Evolutionary conservation across 64 coral and sea anemone genomes (phyloP), one percentile per base, ranked within the genome.

Genomic region (Porites australiensis): DNA sequence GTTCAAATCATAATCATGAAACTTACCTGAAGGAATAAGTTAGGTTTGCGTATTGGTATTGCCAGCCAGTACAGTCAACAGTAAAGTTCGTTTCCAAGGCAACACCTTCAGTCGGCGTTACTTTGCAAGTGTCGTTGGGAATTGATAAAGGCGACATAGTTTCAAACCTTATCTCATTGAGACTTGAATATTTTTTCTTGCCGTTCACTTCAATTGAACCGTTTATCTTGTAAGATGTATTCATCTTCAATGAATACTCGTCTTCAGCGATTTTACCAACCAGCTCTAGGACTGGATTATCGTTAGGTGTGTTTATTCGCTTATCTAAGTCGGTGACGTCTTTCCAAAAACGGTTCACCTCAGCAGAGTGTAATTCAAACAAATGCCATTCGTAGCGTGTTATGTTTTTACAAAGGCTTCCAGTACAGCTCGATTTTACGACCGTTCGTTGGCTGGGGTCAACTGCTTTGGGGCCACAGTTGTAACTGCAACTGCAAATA

Each of bases 401-500:
- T 18, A 77, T 54, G 18, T 52, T 77, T 77, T 19, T 49, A 18
- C 75, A 77, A 18, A 53, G 15, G 15, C 20, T 2, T 11, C 75
- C 75, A 3, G 48, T 77, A 22, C 75, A 77, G 16, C 14, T 51
- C 48, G 75, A 77, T 54, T 77, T 50, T 8, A 77, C 20, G 47
- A 77, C 54, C 75, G 54, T 77, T 77, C 15, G 47, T 50, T 77
- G 52, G 49, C 16, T 77, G 14, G 75, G 75, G 54, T 53, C 53
- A 53, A 77, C 75, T 37, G 27, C 27, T 23, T 77, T 49, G n/a
- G 75, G 49, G 47, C 5, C 16, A 77, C 75, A 77, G n/a, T 77
- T 77, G 14, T 77, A 51, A 21, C n/a, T 77, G 75, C 75, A 77
- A 12, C 75, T 77, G 49, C 6, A 77, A 77, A 77, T 20, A 4